Evolutionary conservation across 2,113 vertebrate genomes (phyloP).

Genomic region (Odocoileus hemionus): DNA sequence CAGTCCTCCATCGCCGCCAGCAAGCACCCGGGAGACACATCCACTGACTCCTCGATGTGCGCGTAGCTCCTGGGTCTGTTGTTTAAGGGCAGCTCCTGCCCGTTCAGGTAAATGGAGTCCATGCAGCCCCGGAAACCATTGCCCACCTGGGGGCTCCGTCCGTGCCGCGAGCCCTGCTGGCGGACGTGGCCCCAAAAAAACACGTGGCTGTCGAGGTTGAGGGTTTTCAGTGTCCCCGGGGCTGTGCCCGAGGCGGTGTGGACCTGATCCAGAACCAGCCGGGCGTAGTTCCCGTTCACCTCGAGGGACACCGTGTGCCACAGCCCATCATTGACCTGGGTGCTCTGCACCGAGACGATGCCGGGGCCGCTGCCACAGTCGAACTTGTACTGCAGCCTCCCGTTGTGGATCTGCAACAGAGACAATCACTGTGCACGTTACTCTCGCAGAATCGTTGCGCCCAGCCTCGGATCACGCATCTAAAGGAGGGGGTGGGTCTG

Average conservation of each 20-base stretch:
- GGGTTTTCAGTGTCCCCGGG: constrained; percentile 93
- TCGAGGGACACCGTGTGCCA: constrained; percentile 94
- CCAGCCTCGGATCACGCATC: not conserved
- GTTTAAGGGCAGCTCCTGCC: constrained; percentile 91
- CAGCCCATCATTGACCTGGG: constrained; percentile 93
- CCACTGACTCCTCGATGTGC: constrained; percentile 91
- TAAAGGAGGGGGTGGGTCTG: not conserved
- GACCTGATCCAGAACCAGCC: constrained; percentile 92
- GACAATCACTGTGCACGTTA: not conserved
- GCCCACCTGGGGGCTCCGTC: constrained; percentile 85
- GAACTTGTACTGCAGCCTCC: constrained; percentile 95
- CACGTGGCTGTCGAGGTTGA: constrained; percentile 93
- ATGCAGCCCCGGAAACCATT: constrained; percentile 95
- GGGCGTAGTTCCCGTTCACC: constrained; percentile 94
- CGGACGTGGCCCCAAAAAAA: constrained; percentile 94
- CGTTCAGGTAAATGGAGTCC: constrained; percentile 91
- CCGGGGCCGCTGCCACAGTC: constrained; percentile 97
- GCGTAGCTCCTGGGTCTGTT: constrained; percentile 84
- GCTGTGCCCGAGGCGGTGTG: constrained; percentile 95
- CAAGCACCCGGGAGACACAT: constrained; percentile 89
- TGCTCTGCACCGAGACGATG: constrained; percentile 95
- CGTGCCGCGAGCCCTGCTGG: constrained; percentile 83
- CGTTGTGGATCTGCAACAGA: constrained; percentile 89
- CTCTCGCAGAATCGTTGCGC: accelerated
- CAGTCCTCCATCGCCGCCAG: constrained; percentile 86